Evolutionary conservation across 2,888 invertebrate genomes (phyloP), one percentile per base, ranked within the genome.

Genomic region (Strigamia crassipes): DNA sequence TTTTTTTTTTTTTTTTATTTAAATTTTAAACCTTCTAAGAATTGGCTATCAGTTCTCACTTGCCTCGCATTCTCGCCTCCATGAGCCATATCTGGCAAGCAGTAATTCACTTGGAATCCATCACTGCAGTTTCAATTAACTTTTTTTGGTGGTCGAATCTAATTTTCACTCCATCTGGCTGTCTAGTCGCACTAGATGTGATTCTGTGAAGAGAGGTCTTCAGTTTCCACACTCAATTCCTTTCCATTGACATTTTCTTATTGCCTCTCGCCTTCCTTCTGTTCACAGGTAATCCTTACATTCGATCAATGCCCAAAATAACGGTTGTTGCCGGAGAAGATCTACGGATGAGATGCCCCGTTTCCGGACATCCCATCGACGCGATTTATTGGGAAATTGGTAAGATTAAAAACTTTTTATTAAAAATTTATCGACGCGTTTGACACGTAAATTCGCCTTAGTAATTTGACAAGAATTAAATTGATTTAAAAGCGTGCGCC

Each of bases 321-420:
- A 94, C 95, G 38, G 96, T 96, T 84, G 95, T 96, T 46, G 95
- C 96, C 82, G 96, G 96, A 81, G 95, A 96, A 87, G 95, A 93
- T 23, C 91, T 94, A 84, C 94, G 96, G 0, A 94, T 94, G 85
- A 92, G 93, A 87, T 97, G 97, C 87, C 96, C 97, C 0, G 96
- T 96, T 56, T 96, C 97, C 84, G 97, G 97, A 56, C 95, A 95
- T 89, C 97, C 97, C 12, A 95, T 97, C 84, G 94, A 96, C 86
- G 93, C 93, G 77, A 95, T 97, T 86, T 94, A 94, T 18, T 98
- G 97, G 97, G 96, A 96, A 89, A 92, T 96, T 89, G 95, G 96
- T 92, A 89, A 90, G 87, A 83, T 80, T 31, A 38, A 78, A 38
- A 42, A 13, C 5, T 12, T 38, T 10, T 46, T 12, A 46, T 46